Base-by-base conservation (phyloP, 2,113 vertebrate species). In the Poecilia latipinna region DNA sequence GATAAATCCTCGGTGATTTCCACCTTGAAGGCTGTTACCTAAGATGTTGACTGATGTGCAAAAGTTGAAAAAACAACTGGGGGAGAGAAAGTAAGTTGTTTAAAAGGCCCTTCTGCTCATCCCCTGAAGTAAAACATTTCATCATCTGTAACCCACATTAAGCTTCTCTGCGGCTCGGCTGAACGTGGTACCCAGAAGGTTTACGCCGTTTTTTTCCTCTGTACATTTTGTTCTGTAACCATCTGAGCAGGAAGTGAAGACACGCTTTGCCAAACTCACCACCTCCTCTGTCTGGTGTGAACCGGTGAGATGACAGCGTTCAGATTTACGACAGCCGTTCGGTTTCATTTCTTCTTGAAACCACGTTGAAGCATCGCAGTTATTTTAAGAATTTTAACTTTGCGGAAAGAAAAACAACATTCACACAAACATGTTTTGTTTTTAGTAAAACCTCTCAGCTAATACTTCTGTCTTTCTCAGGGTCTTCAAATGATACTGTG, bases 211-310 rank as follows among this genome's bases (percentile, higher is more conserved):
- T 29, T 64, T 70, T 17, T 76, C 75, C 26, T 64, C 39, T 72
- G 87, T 65, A 91, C 84, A 84, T 81, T 75, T 28, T 83, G 87
- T 91, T 85, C 67, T 71, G 8, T 70, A 72, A 76, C 83, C 75
- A 73, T 70, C 68, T 74, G n/a, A 60, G 65, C 54, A 80, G 82
- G 84, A 91, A 87, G 84, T 79, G 32, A 71, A 80, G 57, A 60
- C 29, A 75, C 0, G 22, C 72, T 67, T 26, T 31, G 35, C 66
- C 6, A 24, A 29, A 65, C 61, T 78, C 1, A 61, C 61, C 71
- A 61, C 61, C 69, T 44, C 51, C 10, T 60, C 78, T 32, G 32
- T 39, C 72, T 60, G n/a, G 71, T 68, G 54, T 57, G 65, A 69
- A 64, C 26, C 39, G 66, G 26, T 31, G 13, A 48, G 37, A 74